A percentile compares a stretch with the other conserved stretches of the same genome.
phyloP scores from a whole-genome alignment of 2,888 invertebrate species.

The Mamestra brassicae region DNA sequence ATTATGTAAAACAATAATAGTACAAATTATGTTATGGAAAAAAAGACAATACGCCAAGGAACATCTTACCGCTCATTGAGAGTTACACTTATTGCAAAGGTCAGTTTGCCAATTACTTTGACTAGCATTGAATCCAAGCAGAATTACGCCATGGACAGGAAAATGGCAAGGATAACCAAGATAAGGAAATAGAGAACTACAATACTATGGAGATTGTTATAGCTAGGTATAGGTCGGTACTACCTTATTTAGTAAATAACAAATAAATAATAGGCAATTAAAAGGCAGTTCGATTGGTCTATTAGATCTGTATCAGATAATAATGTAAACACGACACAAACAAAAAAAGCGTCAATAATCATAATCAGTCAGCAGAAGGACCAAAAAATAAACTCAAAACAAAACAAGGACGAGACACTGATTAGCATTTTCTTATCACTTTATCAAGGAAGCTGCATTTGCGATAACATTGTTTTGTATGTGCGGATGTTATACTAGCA shows the following conservation, averaged over 20 bases:
- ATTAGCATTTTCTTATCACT: slow-evolving; percentile 25
- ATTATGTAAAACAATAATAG: no score
- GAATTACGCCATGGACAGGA: slow-evolving; percentile 24
- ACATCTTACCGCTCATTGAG: neutral
- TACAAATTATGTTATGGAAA: no score
- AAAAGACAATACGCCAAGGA: neutral
- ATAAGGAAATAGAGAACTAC: slow-evolving; percentile 23
- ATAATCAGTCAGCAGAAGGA: neutral
- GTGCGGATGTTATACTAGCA: slow-evolving; percentile 70
- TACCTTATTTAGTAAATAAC: neutral
- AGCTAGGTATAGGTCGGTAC: neutral
- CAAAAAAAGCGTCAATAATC: neutral
- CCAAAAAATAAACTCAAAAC: slow-evolving; percentile 1
- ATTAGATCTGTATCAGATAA: neutral
- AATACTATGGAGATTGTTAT: slow-evolving; percentile 2
- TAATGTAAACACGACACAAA: neutral
- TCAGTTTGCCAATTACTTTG: neutral
- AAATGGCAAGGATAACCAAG: slow-evolving; percentile 15
- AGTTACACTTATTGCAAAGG: slow-evolving; percentile 16
- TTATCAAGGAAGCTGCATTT: slow-evolving; percentile 43
- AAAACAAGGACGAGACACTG: slow-evolving; percentile 21
- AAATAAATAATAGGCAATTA: neutral
- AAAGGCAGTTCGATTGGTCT: neutral
- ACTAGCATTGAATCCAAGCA: slow-evolving; percentile 2
- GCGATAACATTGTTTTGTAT: slow-evolving; percentile 68